Evolutionary conservation across 2,888 invertebrate genomes (phyloP).

Genomic region (Chouioia cunea): DNA sequence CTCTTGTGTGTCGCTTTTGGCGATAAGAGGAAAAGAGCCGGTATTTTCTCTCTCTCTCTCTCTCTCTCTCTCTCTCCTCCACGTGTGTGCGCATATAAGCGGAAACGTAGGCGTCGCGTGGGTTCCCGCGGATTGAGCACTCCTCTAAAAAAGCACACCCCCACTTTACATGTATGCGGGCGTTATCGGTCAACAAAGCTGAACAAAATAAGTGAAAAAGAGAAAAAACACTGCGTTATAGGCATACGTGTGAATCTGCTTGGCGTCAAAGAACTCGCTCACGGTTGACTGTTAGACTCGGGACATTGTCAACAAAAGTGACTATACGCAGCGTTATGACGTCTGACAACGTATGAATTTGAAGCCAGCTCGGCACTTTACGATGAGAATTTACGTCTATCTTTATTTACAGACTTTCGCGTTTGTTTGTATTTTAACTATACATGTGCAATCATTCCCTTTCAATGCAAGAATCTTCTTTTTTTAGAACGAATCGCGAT

Average conservation of each 20-base stretch:
- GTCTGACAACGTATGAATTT: too few relatives aligned
- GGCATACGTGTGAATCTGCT: not conserved
- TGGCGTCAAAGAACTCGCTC: constrained; percentile 3
- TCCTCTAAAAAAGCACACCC: not conserved
- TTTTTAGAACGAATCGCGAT: too few relatives aligned
- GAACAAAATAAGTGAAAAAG: constrained; percentile 4
- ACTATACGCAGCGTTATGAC: too few relatives aligned
- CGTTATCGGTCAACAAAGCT: constrained; percentile 13
- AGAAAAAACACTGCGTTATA: constrained; percentile 2
- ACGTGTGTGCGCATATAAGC: not conserved
- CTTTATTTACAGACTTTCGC: too few relatives aligned
- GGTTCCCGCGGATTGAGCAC: constrained; percentile 16
- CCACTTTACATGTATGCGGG: constrained; percentile 18
- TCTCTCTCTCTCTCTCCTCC: too few relatives aligned
- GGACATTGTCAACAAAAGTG: too few relatives aligned
- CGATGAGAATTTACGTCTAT: too few relatives aligned
- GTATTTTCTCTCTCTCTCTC: too few relatives aligned
- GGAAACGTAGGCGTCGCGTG: constrained; percentile 1
- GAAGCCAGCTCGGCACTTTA: too few relatives aligned
- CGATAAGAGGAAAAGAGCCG: constrained; percentile 16
- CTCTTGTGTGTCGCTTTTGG: constrained; percentile 2
- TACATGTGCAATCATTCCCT: too few relatives aligned
- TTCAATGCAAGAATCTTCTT: too few relatives aligned
- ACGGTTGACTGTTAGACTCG: not conserved
- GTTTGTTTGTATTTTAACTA: too few relatives aligned